phyloP scores from a whole-genome alignment of 2,888 invertebrate genomes.

The Odontocolon sp. region DNA sequence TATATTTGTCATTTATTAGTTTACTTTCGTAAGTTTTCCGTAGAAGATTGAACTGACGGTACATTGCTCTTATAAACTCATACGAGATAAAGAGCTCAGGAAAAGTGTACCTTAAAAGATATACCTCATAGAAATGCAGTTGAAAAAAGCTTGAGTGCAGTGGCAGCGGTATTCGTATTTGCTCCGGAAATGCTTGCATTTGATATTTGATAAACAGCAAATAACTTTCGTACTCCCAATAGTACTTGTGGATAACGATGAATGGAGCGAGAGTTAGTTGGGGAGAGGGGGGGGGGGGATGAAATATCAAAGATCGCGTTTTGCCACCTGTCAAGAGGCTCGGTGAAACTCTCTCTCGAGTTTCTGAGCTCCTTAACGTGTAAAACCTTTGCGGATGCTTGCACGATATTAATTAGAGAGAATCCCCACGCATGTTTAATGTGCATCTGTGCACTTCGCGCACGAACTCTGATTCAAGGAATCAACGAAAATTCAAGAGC shows the following conservation, averaged over 20 bases:
- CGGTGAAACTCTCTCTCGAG: slow-evolving; percentile 19
- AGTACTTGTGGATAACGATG: not conserved
- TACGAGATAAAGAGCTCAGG: too few relatives aligned
- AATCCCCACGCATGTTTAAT: slow-evolving; percentile 25
- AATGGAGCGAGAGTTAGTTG: not conserved
- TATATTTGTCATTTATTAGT: too few relatives aligned
- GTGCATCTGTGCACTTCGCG: not conserved
- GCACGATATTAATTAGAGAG: slow-evolving; percentile 57
- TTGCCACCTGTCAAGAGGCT: slow-evolving; percentile 42
- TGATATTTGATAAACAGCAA: too few relatives aligned
- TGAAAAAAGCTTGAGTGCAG: too few relatives aligned
- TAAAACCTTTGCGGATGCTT: slow-evolving; percentile 47
- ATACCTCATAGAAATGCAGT: too few relatives aligned
- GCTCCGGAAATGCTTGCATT: too few relatives aligned
- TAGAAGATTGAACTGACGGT: too few relatives aligned
- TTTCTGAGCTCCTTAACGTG: slow-evolving; percentile 24
- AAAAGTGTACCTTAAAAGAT: too few relatives aligned
- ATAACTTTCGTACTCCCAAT: too few relatives aligned
- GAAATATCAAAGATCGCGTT: slow-evolving; percentile 49
- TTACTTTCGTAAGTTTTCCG: too few relatives aligned
- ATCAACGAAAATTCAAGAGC: not conserved
- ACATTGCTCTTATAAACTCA: too few relatives aligned
- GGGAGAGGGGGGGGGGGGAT: slow-evolving; percentile 23
- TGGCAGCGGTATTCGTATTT: too few relatives aligned
- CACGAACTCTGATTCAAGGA: not conserved